Evolutionary conservation across 35 echinoderm and acorn worm genomes (phyloP).

Genomic region (Acanthaster planci): DNA sequence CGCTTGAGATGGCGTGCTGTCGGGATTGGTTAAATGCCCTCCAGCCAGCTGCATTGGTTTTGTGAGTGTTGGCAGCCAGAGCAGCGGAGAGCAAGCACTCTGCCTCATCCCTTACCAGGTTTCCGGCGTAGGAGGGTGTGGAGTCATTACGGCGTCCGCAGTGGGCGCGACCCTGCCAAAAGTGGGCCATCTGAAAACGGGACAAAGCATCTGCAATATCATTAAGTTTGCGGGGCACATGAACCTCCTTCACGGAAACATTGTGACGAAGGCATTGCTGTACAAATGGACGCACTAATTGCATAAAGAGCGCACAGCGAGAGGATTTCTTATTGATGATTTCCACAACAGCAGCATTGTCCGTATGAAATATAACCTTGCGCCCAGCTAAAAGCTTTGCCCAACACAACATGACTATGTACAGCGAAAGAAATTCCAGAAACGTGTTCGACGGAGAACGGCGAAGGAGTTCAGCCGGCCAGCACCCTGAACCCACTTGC

Average conservation of each 20-base stretch:
- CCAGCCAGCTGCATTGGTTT: background rate
- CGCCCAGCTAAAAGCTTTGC: background rate
- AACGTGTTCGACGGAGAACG: background rate
- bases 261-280: conserved; percentile 34
- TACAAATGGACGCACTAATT: conserved; percentile 9
- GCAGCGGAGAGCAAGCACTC: background rate
- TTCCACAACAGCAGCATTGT: conserved; percentile 22
- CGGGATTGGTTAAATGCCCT: background rate
- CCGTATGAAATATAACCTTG: conserved; percentile 20
- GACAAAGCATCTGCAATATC: conserved; percentile 44
- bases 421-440: conserved; percentile 3
- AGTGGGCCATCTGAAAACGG: conserved; percentile 33
- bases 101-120: background rate
- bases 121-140: background rate
- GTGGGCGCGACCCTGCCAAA: conserved; percentile 2
- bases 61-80: background rate
- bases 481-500: conserved; percentile 36
- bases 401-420: background rate
- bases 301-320: conserved; percentile 31
- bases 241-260: too few relatives aligned
- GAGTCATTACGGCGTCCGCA: background rate
- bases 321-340: conserved; percentile 35
- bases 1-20: background rate
- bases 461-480: background rate
- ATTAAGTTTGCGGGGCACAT: conserved; percentile 9